Evolutionary conservation across 2,113 vertebrate genomes (phyloP).

Genomic region (Chlamydotis undulata): DNA sequence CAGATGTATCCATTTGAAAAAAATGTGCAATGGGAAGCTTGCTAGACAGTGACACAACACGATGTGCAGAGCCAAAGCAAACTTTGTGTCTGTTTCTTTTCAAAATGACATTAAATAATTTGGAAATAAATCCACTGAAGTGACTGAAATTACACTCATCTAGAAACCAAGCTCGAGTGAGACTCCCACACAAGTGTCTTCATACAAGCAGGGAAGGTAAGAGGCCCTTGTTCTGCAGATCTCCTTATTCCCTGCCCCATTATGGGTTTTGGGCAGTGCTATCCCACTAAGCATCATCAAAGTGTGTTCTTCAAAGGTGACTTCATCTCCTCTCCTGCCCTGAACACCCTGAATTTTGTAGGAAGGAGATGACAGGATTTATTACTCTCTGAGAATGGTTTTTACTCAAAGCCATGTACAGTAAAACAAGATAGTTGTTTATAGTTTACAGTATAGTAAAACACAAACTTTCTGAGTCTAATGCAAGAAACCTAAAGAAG

Average conservation of each 20-base stretch:
- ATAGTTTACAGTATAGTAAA: too few species aligned
- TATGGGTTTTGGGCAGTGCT: background rate
- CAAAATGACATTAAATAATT: conserved; percentile 25
- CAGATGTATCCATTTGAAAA: conserved; percentile 35
- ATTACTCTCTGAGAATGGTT: background rate
- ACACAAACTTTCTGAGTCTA: background rate
- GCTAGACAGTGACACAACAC: conserved; percentile 53
- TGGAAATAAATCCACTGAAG: conserved; percentile 39
- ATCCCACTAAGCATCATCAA: background rate
- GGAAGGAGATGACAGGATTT: background rate
- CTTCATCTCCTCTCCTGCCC: background rate
- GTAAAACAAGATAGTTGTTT: background rate
- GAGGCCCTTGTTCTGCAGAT: background rate
- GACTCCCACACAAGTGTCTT: background rate
- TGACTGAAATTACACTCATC: conserved; percentile 12
- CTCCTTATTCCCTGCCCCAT: background rate
- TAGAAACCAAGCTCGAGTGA: background rate
- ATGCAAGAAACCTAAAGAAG: background rate
- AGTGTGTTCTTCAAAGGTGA: background rate
- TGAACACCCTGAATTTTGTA: background rate
- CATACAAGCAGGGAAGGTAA: background rate
- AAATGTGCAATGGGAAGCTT: conserved; percentile 40
- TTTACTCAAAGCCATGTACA: background rate
- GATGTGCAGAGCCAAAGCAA: conserved; percentile 30
- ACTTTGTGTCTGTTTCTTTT: conserved; percentile 58